Evolutionary conservation across 2,113 vertebrate species (phyloP).

Genomic region (Odontesthes bonariensis): DNA sequence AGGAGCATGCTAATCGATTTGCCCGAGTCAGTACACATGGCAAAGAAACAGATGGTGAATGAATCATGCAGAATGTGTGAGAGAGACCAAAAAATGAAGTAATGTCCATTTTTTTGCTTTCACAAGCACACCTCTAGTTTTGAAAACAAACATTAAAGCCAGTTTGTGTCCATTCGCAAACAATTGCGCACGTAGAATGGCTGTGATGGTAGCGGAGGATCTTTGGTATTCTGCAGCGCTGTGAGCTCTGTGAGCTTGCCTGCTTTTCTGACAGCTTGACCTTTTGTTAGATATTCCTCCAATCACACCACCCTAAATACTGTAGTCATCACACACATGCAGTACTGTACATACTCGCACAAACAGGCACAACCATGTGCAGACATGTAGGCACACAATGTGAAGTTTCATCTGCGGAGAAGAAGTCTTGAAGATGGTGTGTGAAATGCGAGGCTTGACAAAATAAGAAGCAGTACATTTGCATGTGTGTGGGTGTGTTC

Average conservation of each 20-base stretch:
- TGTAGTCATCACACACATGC: constrained; percentile 67
- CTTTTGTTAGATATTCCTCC: constrained; percentile 73
- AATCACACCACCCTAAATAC: constrained; percentile 69
- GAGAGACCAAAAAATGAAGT: background rate
- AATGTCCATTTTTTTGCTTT: background rate
- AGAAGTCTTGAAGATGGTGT: constrained; percentile 41
- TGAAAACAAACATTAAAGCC: constrained; percentile 27
- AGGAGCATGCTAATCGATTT: constrained; percentile 71
- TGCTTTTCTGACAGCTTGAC: constrained; percentile 74
- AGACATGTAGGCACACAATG: background rate
- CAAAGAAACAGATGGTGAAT: constrained; percentile 34
- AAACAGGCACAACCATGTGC: background rate
- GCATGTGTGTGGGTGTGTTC: background rate
- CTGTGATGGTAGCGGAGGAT: constrained; percentile 33
- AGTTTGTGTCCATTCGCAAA: constrained; percentile 14
- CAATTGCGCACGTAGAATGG: constrained; percentile 6
- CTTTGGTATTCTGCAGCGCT: constrained; percentile 62
- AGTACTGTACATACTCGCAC: constrained; percentile 20
- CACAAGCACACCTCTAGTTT: constrained; percentile 9
- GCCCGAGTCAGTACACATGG: constrained; percentile 48
- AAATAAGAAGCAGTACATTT: constrained; percentile 17
- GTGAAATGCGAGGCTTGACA: constrained; percentile 34
- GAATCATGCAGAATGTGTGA: constrained; percentile 37
- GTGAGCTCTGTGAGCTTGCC: constrained; percentile 39
- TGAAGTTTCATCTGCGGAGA: constrained; percentile 30